phyloP scores from a whole-genome alignment of 2,888 invertebrate species.

The Hecatera dysodea region DNA sequence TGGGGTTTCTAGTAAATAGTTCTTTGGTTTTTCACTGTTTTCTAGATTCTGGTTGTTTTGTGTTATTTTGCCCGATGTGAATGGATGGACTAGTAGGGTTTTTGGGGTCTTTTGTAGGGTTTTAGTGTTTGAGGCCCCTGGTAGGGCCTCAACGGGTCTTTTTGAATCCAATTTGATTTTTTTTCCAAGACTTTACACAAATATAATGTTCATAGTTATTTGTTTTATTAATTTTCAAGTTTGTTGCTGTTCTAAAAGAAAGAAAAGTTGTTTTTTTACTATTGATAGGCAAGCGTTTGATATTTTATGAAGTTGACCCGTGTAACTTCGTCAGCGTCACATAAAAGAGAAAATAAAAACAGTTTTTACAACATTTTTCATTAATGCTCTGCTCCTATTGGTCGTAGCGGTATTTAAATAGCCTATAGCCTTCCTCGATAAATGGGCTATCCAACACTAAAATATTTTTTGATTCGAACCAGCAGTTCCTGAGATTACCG shows the following conservation, averaged over 20 bases:
- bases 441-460: too few species aligned
- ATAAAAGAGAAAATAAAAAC: too few species aligned
- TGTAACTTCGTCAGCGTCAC: too few species aligned
- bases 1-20: slow-evolving; percentile 84
- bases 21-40: slow-evolving; percentile 70
- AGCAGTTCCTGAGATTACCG: too few species aligned
- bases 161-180: slow-evolving; percentile 85
- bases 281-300: too few species aligned
- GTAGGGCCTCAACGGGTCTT: slow-evolving; percentile 79
- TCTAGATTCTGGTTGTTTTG: slow-evolving; percentile 38
- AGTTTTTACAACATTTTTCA: too few species aligned
- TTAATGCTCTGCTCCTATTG: too few species aligned
- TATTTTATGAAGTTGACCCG: too few species aligned
- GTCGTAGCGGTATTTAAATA: too few species aligned
- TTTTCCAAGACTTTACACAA: slow-evolving; percentile 49
- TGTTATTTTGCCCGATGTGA: slow-evolving; percentile 55
- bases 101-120: slow-evolving; percentile 66
- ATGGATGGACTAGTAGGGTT: slow-evolving; percentile 84
- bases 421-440: too few species aligned
- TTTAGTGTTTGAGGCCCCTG: slow-evolving; percentile 77
- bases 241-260: neutral
- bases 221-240: neutral
- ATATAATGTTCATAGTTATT: slow-evolving; percentile 1
- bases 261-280: too few species aligned
- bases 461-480: too few species aligned